Percentiles rank a stretch among this genome's conserved stretches.
Conservation (phyloP, 2,113 vertebrate species). For the Phocoena sinus region DNA sequence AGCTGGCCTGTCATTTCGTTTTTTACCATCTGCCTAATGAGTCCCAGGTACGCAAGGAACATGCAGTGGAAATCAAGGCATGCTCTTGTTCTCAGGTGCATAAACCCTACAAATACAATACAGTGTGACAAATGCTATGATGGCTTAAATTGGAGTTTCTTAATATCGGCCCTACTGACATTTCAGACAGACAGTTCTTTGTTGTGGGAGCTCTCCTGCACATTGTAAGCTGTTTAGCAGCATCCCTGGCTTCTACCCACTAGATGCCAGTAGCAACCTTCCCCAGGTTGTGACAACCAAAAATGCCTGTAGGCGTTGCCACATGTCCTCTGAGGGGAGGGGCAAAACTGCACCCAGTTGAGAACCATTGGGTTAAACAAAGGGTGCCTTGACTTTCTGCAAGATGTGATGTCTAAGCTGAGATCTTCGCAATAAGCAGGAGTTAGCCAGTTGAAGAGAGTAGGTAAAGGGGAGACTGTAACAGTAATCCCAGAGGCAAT, state of each 20-base stretch:
- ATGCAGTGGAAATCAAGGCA: background rate
- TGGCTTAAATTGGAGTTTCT: background rate
- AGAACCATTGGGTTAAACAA: background rate
- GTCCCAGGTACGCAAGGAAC: background rate
- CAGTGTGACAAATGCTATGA: fast-evolving
- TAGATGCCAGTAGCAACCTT: background rate
- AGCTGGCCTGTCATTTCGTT: background rate
- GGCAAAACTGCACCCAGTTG: background rate
- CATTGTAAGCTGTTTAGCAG: background rate
- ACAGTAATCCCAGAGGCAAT: background rate
- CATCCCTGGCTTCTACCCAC: background rate
- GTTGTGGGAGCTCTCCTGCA: background rate
- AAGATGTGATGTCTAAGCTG: background rate
- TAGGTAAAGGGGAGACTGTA: background rate
- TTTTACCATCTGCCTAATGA: background rate
- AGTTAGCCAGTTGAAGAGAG: background rate
- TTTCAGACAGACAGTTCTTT: background rate
- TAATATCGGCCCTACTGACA: background rate
- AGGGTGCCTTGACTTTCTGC: background rate
- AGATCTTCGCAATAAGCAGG: background rate
- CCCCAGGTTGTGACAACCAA: background rate
- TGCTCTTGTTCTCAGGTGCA: background rate
- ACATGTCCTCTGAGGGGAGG: background rate
- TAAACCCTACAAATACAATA: background rate
- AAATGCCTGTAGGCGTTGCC: background rate